Percentiles rank a stretch among this genome's conserved stretches.
Conservation (phyloP, 2,888 invertebrate species). For the Callyntrura guangdongensis region DNA sequence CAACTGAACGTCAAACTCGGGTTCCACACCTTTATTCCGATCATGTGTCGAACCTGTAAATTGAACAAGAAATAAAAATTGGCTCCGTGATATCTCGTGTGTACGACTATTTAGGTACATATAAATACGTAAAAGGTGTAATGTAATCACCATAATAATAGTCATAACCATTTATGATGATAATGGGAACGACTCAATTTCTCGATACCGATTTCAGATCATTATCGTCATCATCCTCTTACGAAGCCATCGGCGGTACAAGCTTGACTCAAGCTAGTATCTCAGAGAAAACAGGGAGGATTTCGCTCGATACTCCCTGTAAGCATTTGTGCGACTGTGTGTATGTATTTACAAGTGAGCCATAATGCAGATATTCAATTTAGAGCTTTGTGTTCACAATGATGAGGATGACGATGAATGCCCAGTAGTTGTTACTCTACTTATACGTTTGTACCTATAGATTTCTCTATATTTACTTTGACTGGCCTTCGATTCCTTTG, state of each 20-base stretch:
- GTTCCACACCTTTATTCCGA: constrained; percentile 86
- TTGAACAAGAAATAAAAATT: constrained; percentile 22
- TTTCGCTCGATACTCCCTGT: neutral
- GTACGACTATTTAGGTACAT: neutral
- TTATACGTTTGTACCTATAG: neutral
- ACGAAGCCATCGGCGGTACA: neutral
- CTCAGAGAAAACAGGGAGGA: neutral
- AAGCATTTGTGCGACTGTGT: neutral
- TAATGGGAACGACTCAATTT: constrained; percentile 34
- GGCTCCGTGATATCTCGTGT: neutral
- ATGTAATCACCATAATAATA: constrained; percentile 58
- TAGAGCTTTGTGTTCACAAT: neutral
- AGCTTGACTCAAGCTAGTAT: neutral
- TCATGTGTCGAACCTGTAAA: constrained; percentile 79
- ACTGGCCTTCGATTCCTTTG: too few relatives aligned
- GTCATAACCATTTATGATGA: constrained; percentile 57
- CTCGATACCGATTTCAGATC: constrained; percentile 37
- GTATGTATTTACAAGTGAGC: neutral
- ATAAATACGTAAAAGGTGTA: constrained; percentile 25
- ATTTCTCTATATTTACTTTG: neutral
- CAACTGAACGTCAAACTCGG: constrained; percentile 93
- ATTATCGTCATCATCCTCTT: neutral
- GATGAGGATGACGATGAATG: neutral
- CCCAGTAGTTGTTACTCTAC: neutral
- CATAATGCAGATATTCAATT: constrained; percentile 51